Evolutionary conservation across 2,888 invertebrate species (phyloP), one percentile per base, ranked within the genome.

Genomic region (Steinernema carpocapsae): DNA sequence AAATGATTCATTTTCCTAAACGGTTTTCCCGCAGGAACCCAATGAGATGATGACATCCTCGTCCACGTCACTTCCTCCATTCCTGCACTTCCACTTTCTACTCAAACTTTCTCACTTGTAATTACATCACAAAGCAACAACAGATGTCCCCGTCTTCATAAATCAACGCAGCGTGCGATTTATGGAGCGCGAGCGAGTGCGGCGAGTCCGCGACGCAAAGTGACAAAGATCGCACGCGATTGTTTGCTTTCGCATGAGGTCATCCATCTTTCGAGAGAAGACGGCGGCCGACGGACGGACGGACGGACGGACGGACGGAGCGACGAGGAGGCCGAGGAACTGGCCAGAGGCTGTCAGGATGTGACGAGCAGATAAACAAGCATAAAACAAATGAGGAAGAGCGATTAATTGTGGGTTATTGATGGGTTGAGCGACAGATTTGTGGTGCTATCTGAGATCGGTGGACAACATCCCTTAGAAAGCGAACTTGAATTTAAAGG

Each of bases 151-250:
- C 64, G 64, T 29, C 64, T 29, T 12, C 32, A 29, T 64, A 64
- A 64, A 64, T 64, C 64, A 64, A 29, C 64, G 64, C 24, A 64
- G 22, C 29, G 64, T 32, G 64, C 64, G 64, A 64, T 64, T 64
- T 64, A 37, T 37, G 64, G 64, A 64, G 32, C 22, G 64, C 64
- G 29, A 29, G 24, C 32, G 64, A 26, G 37, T 26, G 64, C 37
- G 37, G 37, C 4, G 37, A 37, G 4, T 37, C 10, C 37, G 37
- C 64, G 64, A 64, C 64, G 37, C 17, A 48, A 17, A 19, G 19
- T 32, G 64, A 64, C 64, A 64, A 64, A 64, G 64, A 64, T 64
- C 64, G 64, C 64, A 37, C 64, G 64, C 29, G 37, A 64, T 19
- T 64, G 64, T 64, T 56, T 56, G 56, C 56, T 56, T 56, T 56